Conservation (phyloP, 2,113 vertebrate genomes). For the Ranitomeya imitator region DNA sequence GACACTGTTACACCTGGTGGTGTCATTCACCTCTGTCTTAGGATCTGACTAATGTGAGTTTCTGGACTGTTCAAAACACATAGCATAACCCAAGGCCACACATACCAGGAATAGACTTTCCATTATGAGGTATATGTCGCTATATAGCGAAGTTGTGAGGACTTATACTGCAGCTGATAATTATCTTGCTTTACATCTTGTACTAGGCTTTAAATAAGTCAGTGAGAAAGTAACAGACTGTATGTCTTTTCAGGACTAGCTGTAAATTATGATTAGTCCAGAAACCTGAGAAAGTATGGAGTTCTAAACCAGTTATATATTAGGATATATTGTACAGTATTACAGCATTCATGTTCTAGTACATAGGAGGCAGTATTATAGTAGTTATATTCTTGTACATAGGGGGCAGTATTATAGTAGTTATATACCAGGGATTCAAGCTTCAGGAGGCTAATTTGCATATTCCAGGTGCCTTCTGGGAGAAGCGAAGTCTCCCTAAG, state of each 20-base stretch:
- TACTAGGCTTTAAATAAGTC: neutral
- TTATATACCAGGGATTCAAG: no score
- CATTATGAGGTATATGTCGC: neutral
- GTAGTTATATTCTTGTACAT: constrained; percentile 5
- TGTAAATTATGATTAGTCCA: neutral
- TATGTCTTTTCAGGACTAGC: neutral
- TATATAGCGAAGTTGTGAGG: neutral
- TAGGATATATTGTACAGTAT: neutral
- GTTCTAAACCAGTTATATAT: neutral
- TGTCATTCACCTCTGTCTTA: neutral
- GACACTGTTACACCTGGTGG: neutral
- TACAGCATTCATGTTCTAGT: neutral
- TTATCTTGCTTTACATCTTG: neutral
- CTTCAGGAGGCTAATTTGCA: no score
- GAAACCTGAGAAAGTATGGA: neutral
- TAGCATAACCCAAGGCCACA: neutral
- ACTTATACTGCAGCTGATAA: neutral
- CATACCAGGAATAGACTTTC: neutral
- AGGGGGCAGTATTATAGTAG: neutral
- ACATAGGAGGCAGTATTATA: neutral
- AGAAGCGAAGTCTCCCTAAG: no score
- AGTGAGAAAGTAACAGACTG: neutral
- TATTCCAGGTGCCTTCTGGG: no score
- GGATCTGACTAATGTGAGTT: neutral
- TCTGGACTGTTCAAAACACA: neutral